Base-by-base conservation (phyloP, 1,140 invertebrate species). In the Ceratosolen fusciceps region DNA sequence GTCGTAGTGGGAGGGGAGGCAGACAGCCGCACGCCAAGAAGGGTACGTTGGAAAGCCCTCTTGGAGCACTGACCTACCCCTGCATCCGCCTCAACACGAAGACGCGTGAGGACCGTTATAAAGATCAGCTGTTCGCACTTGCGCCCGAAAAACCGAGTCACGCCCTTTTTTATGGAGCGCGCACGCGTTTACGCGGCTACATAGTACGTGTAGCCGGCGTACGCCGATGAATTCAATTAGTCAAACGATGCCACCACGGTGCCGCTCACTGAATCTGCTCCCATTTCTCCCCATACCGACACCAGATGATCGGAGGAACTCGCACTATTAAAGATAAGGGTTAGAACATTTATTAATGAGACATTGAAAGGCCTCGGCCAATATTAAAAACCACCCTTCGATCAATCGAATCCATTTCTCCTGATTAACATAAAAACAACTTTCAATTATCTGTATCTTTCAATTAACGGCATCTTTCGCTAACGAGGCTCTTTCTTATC, bases 1-100 rank as follows among this genome's bases (percentile, higher is more conserved):
- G 31, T 24, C 14, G 65, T 14, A 29, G 26, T 24, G 43, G 29
- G 47, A 37, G 77, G 54, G 5, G 29, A 43, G 37, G 54, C 21
- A 49, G 47, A 43, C 19, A 21, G 31, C 49, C 49, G 14, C 49
- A 29, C n/a, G 31, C 43, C 34, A 70, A 56, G 56, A 75, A 70
- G 73, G 76, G 67, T 80, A 74, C 77, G 60, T 74, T 82, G 81
- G 52, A 43, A 24, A 58, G 79, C 80, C 82, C 82, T 84, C 79
- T 81, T 82, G 83, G 84, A 85, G 86, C 86, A 87, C 85, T 88
- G 87, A 88, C 87, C 87, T 87, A 87, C 85, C 86, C 85, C 80
- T 80, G 82, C 83, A 81, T 77, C 49, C 43, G 80, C 79, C 70
- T 65, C 60, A 10, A n/a, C 47, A 49, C 43, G 74, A 67, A n/a